Evolutionary conservation across 1,140 invertebrate species (phyloP), one percentile per base, ranked within the genome.

Genomic region (Cherax destructor): DNA sequence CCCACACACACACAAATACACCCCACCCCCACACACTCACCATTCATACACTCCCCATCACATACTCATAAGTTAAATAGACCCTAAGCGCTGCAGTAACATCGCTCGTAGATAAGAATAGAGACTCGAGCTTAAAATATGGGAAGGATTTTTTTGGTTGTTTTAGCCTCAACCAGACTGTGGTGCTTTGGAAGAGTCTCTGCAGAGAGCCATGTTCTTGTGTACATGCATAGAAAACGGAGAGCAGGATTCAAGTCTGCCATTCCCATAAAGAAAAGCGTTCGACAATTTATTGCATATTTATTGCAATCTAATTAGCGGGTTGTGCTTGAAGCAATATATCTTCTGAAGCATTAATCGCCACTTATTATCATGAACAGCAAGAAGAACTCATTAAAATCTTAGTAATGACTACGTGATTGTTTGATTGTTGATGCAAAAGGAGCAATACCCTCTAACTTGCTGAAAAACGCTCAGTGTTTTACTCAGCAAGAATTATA

Each of bases 301-400:
- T 85, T 85, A 85, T 85, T 85, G 83, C 83, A 85, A 85, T 85
- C 83, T 85, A 85, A 85, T 85, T 85, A 85, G 83, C 69, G 69
- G 83, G 30, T 69, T 85, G 6, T 61, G 83, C 69, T 74, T 85
- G 83, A 74, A 50, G 83, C 65, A 50, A 49, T 85, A 85, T 72
- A 74, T 85, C 83, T 85, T 85, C 13, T 49, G 13, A 65, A 85
- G 83, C 83, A 74, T 85, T 85, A 74, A 85, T 74, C 65, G 61
- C 83, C 83, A 85, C 49, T 85, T 72, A 85, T 74, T 74, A 85
- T 85, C 61, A n/a, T 74, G 10, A 72, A 74, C 69, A 49, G 83
- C 50, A 85, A 52, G 83, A 72, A 41, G 49, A 72, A 72, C 21
- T 74, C 83, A 72, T 85, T 85, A 85, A 85, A 74, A n/a, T 16